These are phyloP conservation scores for Metopia argyrocephala DNA, from an alignment of 2,888 invertebrate species.

Conservation along the genomic window DNA sequence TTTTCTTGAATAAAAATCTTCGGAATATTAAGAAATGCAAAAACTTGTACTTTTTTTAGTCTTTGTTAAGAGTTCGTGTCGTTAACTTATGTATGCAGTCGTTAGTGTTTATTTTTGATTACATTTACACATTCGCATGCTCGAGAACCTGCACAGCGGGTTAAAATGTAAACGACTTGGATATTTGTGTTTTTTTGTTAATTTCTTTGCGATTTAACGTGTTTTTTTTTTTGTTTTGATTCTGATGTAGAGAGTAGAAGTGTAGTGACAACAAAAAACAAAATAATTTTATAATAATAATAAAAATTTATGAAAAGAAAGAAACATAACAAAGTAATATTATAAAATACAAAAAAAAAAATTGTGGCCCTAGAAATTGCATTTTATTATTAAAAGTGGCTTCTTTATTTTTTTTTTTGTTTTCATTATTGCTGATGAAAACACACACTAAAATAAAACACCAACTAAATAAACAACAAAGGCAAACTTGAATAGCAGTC, in stretches of 20 bases:
- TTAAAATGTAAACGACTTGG: slow-evolving; percentile 44
- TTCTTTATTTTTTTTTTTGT: too few relatives aligned
- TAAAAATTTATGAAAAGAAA: slow-evolving; percentile 30
- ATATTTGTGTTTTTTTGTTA: not conserved
- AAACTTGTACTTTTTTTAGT: slow-evolving; percentile 39
- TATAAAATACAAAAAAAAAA: too few relatives aligned
- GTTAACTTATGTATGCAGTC: slow-evolving; percentile 44
- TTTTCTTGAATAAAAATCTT: too few relatives aligned
- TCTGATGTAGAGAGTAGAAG: not conserved
- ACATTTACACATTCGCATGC: not conserved
- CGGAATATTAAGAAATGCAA: slow-evolving; percentile 47
- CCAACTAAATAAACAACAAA: too few relatives aligned
- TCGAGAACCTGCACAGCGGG: slow-evolving; percentile 24
- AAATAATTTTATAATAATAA: not conserved
- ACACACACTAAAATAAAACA: too few relatives aligned
- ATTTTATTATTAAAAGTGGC: too few relatives aligned
- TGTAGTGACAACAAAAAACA: not conserved
- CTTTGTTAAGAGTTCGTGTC: slow-evolving; percentile 62
- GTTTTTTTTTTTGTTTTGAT: not conserved
- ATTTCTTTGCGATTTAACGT: not conserved
- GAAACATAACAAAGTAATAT: not conserved
- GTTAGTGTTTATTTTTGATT: slow-evolving; percentile 10
- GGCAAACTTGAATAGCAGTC: not conserved
- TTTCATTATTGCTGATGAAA: too few relatives aligned
- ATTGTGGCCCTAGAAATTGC: too few relatives aligned